phyloP scores from a whole-genome alignment of 1,140 invertebrate genomes.

The Gryllus bimaculatus region DNA sequence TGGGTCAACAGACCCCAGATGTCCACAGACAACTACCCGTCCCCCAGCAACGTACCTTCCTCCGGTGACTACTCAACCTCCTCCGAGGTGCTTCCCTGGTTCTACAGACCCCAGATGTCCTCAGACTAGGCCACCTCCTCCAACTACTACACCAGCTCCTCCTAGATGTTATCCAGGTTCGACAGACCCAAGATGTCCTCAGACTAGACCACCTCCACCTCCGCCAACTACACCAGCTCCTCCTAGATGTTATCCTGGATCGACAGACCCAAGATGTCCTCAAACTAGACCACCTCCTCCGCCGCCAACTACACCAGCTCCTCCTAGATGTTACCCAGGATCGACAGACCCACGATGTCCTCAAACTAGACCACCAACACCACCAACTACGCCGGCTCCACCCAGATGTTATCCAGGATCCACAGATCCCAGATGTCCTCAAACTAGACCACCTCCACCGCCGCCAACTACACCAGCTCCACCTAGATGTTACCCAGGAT shows the following conservation, averaged over 20 bases:
- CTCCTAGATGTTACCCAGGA: conserved; percentile 30
- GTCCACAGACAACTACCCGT: conserved; percentile 31
- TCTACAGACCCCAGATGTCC: conserved; percentile 32
- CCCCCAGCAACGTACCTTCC: conserved; percentile 25
- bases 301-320: conserved; percentile 20
- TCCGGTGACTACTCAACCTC: conserved; percentile 19
- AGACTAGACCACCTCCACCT: conserved; percentile 14
- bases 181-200: conserved; percentile 28
- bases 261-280: conserved; percentile 29
- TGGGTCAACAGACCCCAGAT: conserved; percentile 32
- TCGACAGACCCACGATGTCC: conserved; percentile 26
- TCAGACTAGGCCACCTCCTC: conserved; percentile 24
- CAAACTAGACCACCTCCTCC: conserved; percentile 20
- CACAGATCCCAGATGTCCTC: conserved; percentile 32
- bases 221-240: conserved; percentile 7
- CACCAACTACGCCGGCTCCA: conserved; percentile 25
- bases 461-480: conserved; percentile 19
- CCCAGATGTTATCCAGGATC: conserved; percentile 32
- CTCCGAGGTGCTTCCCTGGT: conserved; percentile 23
- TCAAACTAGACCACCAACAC: conserved; percentile 23
- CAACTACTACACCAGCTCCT: conserved; percentile 7
- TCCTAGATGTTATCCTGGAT: conserved; percentile 28
- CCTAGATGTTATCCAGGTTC: conserved; percentile 26
- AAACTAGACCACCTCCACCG: conserved; percentile 18
- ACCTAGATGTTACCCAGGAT: conserved; percentile 26